Conservation (phyloP, 1,140 invertebrate species). For the Trypoxylus dichotomus region DNA sequence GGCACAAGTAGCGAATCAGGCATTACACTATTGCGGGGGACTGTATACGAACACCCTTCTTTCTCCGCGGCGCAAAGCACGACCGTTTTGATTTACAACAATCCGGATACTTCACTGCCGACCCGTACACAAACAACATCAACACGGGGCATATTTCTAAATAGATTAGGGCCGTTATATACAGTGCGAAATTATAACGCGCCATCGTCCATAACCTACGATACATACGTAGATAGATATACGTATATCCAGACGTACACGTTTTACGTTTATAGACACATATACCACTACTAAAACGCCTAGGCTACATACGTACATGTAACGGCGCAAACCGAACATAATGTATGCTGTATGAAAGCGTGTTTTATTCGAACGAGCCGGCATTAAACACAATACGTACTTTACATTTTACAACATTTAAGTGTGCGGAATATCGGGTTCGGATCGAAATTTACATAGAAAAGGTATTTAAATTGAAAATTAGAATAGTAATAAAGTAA, state of each 20-base stretch:
- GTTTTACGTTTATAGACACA: neutral
- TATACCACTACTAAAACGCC: neutral
- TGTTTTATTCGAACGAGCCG: conserved; percentile 10
- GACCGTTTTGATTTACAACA: neutral
- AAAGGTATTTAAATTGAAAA: conserved; percentile 48
- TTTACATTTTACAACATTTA: conserved; percentile 45
- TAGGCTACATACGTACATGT: neutral
- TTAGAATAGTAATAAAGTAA: conserved; percentile 49
- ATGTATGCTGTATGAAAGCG: conserved; percentile 18
- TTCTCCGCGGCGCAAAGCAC: too few relatives aligned
- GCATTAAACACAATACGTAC: conserved; percentile 35
- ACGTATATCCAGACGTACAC: neutral
- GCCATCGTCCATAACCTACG: neutral
- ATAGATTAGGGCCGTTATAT: conserved; percentile 17
- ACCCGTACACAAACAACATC: neutral
- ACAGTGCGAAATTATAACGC: conserved; percentile 26
- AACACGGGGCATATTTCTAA: conserved; percentile 1
- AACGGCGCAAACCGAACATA: neutral
- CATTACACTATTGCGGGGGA: too few relatives aligned
- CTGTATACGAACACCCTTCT: too few relatives aligned
- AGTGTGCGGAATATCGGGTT: conserved; percentile 40
- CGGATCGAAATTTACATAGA: conserved; percentile 44
- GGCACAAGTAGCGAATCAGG: too few relatives aligned
- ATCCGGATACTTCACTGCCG: neutral
- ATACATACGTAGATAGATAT: neutral